phyloP scores from a whole-genome alignment of 2,797 vertebrate genomes.

The Sebastes melanostomus region DNA sequence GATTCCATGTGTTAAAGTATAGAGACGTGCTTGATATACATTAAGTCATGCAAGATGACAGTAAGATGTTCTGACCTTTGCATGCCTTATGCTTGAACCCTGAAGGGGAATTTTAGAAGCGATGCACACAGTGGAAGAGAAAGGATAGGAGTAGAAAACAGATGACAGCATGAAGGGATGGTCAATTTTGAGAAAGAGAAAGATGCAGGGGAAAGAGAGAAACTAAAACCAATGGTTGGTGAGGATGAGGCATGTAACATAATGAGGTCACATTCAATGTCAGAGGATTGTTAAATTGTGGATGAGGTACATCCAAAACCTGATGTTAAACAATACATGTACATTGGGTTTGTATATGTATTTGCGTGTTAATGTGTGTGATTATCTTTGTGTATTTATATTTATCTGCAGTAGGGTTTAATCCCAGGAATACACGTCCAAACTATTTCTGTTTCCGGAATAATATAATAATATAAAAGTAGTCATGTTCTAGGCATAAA shows the following conservation, averaged over 20 bases:
- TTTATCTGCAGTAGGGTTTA: background rate
- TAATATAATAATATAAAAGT: too few species aligned
- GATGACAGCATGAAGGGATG: slow-evolving; percentile 17
- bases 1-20: slow-evolving; percentile 49
- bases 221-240: background rate
- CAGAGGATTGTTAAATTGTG: background rate
- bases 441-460: background rate
- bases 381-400: background rate
- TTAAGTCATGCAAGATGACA: slow-evolving; percentile 77
- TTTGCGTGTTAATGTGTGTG: background rate
- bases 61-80: slow-evolving; percentile 73
- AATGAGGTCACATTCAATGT: background rate
- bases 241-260: background rate
- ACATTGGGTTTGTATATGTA: background rate
- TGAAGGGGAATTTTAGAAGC: slow-evolving; percentile 31
- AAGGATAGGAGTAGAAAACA: slow-evolving; percentile 27
- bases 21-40: slow-evolving; percentile 61
- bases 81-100: slow-evolving; percentile 58
- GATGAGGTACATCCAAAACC: background rate
- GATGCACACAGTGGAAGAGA: slow-evolving; percentile 33
- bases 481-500: background rate
- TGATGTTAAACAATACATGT: background rate
- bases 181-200: slow-evolving; percentile 11
- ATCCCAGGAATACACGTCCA: background rate
- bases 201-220: background rate